These are phyloP conservation scores for Crepidodera aurea DNA, from an alignment of 2,888 invertebrate genomes.

Conservation along the genomic window DNA sequence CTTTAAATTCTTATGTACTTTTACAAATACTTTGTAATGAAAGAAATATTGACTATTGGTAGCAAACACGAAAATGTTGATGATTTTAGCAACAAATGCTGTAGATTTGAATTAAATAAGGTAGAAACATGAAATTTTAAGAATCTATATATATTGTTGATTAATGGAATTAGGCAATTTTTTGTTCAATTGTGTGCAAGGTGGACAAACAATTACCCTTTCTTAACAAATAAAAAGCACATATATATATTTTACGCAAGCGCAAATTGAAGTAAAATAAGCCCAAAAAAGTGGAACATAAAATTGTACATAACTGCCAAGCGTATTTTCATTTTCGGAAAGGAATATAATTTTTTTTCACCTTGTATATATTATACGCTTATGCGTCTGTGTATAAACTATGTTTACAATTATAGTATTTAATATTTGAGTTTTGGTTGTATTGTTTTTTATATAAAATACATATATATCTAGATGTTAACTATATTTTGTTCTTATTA, in stretches of 20 bases:
- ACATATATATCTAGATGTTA: conserved; percentile 21
- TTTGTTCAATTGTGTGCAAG: conserved; percentile 13
- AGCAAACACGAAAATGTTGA: not conserved
- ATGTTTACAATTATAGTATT: conserved; percentile 46
- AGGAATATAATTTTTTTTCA: conserved; percentile 23
- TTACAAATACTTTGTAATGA: no score
- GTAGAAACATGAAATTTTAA: conserved; percentile 13
- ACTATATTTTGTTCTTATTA: conserved; percentile 1
- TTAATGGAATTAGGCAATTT: conserved; percentile 21
- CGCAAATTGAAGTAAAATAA: no score
- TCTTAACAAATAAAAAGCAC: not conserved
- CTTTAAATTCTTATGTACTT: no score
- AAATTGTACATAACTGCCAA: not conserved
- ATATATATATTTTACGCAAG: no score
- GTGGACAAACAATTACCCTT: conserved; percentile 12
- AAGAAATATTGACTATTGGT: not conserved
- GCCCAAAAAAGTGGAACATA: not conserved
- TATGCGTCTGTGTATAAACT: conserved; percentile 47
- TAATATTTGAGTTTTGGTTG: conserved; percentile 41
- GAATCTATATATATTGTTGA: conserved; percentile 19
- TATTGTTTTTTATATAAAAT: conserved; percentile 32
- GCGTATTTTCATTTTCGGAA: not conserved
- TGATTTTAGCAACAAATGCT: not conserved
- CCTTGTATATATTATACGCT: conserved; percentile 38
- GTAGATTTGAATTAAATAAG: conserved; percentile 7